Evolutionary conservation across 2,797 vertebrate species (phyloP).

Genomic region (Pipistrellus kuhlii): DNA sequence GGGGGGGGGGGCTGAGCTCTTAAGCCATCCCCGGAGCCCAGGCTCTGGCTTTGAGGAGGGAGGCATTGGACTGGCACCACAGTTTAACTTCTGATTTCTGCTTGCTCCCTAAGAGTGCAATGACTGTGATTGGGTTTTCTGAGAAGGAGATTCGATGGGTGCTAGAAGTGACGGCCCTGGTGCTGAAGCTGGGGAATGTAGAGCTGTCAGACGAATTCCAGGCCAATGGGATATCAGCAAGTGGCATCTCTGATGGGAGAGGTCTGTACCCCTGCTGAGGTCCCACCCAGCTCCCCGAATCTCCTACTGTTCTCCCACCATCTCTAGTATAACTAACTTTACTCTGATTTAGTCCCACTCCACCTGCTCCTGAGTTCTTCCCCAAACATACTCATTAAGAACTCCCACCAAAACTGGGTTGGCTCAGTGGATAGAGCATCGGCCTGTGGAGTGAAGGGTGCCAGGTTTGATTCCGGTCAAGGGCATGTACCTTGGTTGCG

Average conservation of each 20-base stretch:
- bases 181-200: conserved; percentile 89
- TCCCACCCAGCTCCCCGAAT: not conserved
- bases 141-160: conserved; percentile 83
- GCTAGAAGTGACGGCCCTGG: conserved; percentile 87
- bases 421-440: too few relatives aligned
- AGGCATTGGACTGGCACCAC: not conserved
- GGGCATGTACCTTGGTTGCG: too few relatives aligned
- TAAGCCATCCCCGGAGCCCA: not conserved
- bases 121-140: conserved; percentile 88
- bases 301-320: not conserved
- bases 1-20: not conserved
- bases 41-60: not conserved
- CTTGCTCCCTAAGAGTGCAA: conserved; percentile 83
- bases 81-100: not conserved
- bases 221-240: conserved; percentile 85
- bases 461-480: too few relatives aligned
- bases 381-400: not conserved
- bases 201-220: conserved; percentile 84
- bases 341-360: not conserved
- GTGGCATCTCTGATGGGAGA: conserved; percentile 81
- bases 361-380: not conserved
- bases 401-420: not conserved
- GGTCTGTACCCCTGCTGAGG: conserved; percentile 78
- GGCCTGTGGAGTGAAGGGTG: too few relatives aligned
- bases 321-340: not conserved